Conservation (phyloP, 2,888 invertebrate species). For the Aquatica leii region DNA sequence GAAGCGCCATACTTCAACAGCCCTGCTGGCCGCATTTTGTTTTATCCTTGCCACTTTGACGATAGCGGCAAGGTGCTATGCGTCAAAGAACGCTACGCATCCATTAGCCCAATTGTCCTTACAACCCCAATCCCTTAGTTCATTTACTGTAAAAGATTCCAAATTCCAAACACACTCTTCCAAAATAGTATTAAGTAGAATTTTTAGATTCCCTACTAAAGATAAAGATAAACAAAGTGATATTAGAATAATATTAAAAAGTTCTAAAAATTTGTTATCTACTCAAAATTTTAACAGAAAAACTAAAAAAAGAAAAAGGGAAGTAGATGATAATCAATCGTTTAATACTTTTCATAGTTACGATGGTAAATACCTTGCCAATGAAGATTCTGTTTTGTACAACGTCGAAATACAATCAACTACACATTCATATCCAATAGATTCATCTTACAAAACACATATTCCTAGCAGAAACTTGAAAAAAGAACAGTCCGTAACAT, state of each 20-base stretch:
- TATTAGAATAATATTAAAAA: conserved; percentile 53
- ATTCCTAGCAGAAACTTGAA: conserved; percentile 24
- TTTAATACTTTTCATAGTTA: conserved; percentile 27
- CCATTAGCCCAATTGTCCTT: conserved; percentile 49
- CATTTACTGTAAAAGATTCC: conserved; percentile 48
- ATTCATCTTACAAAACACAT: not conserved
- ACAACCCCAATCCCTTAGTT: conserved; percentile 36
- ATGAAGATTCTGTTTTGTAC: conserved; percentile 21
- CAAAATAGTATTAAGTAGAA: conserved; percentile 56
- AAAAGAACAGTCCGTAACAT: conserved; percentile 18
- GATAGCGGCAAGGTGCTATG: conserved; percentile 70
- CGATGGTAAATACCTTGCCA: conserved; percentile 20
- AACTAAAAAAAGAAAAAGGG: conserved; percentile 43
- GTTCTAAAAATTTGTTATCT: conserved; percentile 47
- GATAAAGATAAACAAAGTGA: conserved; percentile 51
- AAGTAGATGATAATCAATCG: conserved; percentile 33
- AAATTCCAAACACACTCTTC: conserved; percentile 52
- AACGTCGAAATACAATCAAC: conserved; percentile 7
- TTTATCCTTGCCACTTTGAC: conserved; percentile 60
- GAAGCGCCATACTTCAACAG: conserved; percentile 48
- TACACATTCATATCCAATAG: not conserved
- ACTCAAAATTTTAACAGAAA: conserved; percentile 44
- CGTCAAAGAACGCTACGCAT: conserved; percentile 55
- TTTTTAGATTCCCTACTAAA: conserved; percentile 46
- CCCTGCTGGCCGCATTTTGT: conserved; percentile 54